Evolutionary conservation across 2,888 invertebrate species (phyloP).

Genomic region (Drosophila phalerata): DNA sequence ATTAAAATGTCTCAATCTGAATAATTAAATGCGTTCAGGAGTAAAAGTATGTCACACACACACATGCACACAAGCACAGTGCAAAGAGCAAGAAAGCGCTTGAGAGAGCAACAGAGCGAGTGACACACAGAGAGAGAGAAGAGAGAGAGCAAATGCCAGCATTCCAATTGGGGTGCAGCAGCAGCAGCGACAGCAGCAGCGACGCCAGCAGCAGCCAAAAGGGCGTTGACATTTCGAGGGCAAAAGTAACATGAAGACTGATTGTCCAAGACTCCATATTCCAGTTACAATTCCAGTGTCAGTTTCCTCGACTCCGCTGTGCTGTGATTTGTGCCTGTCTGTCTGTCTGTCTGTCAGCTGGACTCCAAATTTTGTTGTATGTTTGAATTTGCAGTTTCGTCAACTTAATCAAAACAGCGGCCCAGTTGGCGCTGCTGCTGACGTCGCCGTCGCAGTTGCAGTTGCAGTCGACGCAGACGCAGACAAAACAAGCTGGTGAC

Average conservation of each 20-base stretch:
- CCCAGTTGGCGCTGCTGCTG: slow-evolving; percentile 50
- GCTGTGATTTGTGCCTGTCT: slow-evolving; percentile 40
- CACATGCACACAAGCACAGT: slow-evolving; percentile 13
- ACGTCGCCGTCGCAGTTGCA: slow-evolving; percentile 17
- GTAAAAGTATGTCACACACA: slow-evolving; percentile 73
- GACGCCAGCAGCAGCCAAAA: slow-evolving; percentile 40
- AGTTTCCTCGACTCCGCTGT: slow-evolving; percentile 23
- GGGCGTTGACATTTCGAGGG: slow-evolving; percentile 81
- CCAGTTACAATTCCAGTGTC: slow-evolving; percentile 48
- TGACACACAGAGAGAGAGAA: slow-evolving; percentile 5
- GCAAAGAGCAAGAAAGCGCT: slow-evolving; percentile 36
- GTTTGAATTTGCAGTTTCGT: slow-evolving; percentile 75
- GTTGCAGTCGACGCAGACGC: slow-evolving; percentile 18
- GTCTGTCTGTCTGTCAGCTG: slow-evolving; percentile 29
- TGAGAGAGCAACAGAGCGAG: slow-evolving; percentile 11
- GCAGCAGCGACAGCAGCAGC: slow-evolving; percentile 45
- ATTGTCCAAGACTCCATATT: slow-evolving; percentile 37
- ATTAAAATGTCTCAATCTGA: slow-evolving; percentile 69
- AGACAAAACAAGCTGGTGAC: slow-evolving; percentile 73
- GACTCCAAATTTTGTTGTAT: slow-evolving; percentile 34
- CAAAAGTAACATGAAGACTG: slow-evolving; percentile 65
- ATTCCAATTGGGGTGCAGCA: slow-evolving; percentile 61
- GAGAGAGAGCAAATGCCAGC: slow-evolving; percentile 14
- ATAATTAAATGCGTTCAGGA: slow-evolving; percentile 78
- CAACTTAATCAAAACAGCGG: slow-evolving; percentile 75